phyloP scores from a whole-genome alignment of 2,888 invertebrate species.

The Xanthostigma xanthostigma region DNA sequence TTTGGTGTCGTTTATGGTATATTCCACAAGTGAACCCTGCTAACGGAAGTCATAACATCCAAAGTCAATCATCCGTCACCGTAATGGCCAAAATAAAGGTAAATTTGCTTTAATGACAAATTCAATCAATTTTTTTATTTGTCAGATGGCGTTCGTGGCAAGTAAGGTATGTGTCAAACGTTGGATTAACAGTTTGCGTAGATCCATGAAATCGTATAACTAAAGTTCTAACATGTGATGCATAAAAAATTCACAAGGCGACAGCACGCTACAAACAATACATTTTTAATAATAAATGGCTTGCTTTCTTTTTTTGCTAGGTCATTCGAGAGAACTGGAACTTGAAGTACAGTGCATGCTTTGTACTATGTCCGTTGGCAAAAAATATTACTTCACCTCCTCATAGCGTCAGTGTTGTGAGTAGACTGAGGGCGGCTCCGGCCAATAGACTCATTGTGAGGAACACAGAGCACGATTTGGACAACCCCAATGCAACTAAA shows the following conservation, averaged over 20 bases:
- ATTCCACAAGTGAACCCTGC: conserved; percentile 24
- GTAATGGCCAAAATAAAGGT: conserved; percentile 64
- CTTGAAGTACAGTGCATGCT: conserved; percentile 80
- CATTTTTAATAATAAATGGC: background rate
- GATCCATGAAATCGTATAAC: no score
- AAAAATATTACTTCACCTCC: conserved; percentile 48
- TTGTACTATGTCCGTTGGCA: conserved; percentile 66
- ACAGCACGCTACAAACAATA: background rate
- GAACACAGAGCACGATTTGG: conserved; percentile 32
- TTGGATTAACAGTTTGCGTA: no score
- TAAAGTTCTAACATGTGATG: no score
- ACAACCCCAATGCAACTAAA: conserved; percentile 21
- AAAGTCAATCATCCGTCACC: conserved; percentile 34
- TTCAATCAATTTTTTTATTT: no score
- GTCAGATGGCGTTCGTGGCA: no score
- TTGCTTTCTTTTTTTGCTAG: conserved; percentile 24
- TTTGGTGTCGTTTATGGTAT: conserved; percentile 70
- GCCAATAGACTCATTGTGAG: conserved; percentile 49
- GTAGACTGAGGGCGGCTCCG: conserved; percentile 39
- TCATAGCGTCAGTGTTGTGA: conserved; percentile 54
- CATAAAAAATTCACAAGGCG: background rate
- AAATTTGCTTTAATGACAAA: conserved; percentile 13
- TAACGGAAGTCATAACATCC: conserved; percentile 4
- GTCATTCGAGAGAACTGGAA: conserved; percentile 90
- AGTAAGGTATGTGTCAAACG: no score